phyloP scores from a whole-genome alignment of 2,113 vertebrate genomes.

The Semnornis frantzii region DNA sequence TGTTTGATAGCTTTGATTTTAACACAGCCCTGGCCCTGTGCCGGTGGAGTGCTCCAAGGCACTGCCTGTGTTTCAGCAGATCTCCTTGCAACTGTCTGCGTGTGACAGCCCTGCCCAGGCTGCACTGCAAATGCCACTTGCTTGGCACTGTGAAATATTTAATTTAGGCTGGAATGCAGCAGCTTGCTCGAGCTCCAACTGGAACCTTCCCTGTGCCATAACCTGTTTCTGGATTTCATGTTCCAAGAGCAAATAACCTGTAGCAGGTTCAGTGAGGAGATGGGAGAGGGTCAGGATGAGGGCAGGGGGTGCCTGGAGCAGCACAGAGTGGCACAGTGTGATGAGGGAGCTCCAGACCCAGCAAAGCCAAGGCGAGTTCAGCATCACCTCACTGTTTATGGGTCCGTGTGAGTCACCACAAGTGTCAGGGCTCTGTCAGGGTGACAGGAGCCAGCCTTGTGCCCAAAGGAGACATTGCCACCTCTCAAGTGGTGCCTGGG shows the following conservation, averaged over 20 bases:
- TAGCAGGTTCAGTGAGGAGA: neutral
- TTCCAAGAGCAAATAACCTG: neutral
- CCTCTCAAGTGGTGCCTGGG: neutral
- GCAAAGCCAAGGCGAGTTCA: accelerated
- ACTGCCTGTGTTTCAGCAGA: neutral
- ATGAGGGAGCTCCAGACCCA: neutral
- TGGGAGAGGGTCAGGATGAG: accelerated
- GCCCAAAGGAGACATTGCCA: neutral
- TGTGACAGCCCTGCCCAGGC: slow-evolving; percentile 33
- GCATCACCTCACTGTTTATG: neutral
- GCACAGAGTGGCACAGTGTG: accelerated
- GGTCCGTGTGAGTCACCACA: neutral
- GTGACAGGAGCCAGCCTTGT: neutral
- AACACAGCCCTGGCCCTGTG: slow-evolving; percentile 12
- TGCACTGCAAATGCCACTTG: slow-evolving; percentile 50
- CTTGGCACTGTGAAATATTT: slow-evolving; percentile 54
- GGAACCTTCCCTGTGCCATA: neutral
- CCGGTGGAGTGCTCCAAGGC: neutral
- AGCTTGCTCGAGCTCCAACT: neutral
- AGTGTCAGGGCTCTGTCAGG: neutral
- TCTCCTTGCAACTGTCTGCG: slow-evolving; percentile 34
- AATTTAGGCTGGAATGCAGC: slow-evolving; percentile 36
- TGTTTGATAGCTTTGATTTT: slow-evolving; percentile 7
- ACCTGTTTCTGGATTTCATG: neutral
- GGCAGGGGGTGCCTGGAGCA: neutral